Evolutionary conservation across 2,797 vertebrate species (phyloP), one percentile per base, ranked within the genome.

Genomic region (Perodicticus potto): DNA sequence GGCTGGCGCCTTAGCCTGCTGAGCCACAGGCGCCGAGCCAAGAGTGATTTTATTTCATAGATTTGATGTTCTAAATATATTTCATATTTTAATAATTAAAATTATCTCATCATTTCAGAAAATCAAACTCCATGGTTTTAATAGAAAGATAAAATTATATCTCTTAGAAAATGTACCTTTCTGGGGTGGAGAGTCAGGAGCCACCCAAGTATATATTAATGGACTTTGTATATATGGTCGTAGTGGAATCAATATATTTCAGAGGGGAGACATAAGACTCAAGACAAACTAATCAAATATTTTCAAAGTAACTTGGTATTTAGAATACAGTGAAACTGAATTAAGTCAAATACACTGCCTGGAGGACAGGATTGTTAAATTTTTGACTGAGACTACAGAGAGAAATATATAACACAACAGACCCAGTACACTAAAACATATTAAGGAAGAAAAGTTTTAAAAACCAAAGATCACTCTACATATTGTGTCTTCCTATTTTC

Each of bases 81-180:
- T 70, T 22, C 19, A 61, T 7, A 55, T 80, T 61, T 88, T 82
- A 63, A 45, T 84, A 65, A 84, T 61, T 27, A 90, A 87, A 59
- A 67, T 34, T 19, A 43, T 80, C n/a, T 57, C n/a, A 34, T 14
- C 37, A 27, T 37, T 80, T 80, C n/a, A 57, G 34, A 80, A 57
- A 57, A 37, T 57, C 53, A 27, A 69, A 61, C 22, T n/a, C 40
- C 23, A 70, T 61, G 34, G 55, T 61, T 81, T 43, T 57, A 91
- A 63, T 61, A 3, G 78, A 63, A 34, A 59, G 0, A 61, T n/a
- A 40, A 61, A 53, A 32, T 83, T 70, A 32, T 5, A n/a, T 74
- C 16, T 67, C n/a, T 25, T 29, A 65, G 37, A 78, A 93, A 77
- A 45, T 63, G 7, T 34, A 12, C 14, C 1, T 49, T 61, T 61